Evolutionary conservation across 1,140 invertebrate genomes (phyloP), one percentile per base, ranked within the genome.

Genomic region (Drosophila baimaii): DNA sequence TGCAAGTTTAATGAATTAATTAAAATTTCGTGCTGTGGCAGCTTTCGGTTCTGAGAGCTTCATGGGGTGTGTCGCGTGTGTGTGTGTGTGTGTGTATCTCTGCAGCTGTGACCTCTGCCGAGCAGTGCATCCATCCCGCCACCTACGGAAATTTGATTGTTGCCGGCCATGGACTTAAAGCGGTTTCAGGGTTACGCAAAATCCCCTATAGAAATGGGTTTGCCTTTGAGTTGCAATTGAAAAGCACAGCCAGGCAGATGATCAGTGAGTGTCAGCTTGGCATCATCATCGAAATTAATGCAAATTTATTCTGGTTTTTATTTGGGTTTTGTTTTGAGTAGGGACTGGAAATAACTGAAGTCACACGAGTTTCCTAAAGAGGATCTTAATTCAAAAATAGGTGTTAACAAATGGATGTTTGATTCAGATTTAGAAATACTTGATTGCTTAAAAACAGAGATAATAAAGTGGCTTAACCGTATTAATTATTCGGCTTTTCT

Each of bases 1-100:
- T 85, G 81, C 78, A 59, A 75, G 64, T 79, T 85, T 86, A 86
- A 85, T 85, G 82, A 85, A 85, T 86, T 85, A 85, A 85, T 85
- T 85, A 85, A 81, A 85, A 71, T 64, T 81, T 70, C 29, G 56
- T 52, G 52, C 71, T 35, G 49, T 54, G 33, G 63, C 46, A 58
- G 44, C 56, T 49, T 49, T 58, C 27, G 35, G 37, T 41, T 64
- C 47, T 54, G 59, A 62, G 27, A 62, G 58, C 46, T 25, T 52
- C 25, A 46, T 51, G 46, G 65, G 65, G 31, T 59, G 56, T 44
- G 21, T 19, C 33, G 10, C 10, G 5, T 9, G 9, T 21, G 39
- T 19, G 33, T 27, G 21, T 64, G 46, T 37, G 27, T 17, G 13
- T 65, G 25, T 63, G 41, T 56, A 62, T 55, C 21, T 70, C 44